phyloP scores from a whole-genome alignment of 2,888 invertebrate genomes.

The Conomelus anceps region DNA sequence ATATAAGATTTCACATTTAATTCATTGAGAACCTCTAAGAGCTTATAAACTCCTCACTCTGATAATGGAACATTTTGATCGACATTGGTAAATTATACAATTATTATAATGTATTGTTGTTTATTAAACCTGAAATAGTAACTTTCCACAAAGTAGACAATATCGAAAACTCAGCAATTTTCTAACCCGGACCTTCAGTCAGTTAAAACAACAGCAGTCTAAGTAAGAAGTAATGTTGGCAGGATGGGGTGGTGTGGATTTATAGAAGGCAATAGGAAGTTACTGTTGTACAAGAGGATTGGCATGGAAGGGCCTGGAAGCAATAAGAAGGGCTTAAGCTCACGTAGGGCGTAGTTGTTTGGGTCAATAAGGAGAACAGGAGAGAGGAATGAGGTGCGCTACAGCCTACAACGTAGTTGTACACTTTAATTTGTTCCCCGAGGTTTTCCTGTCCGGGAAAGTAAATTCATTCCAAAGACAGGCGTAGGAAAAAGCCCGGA shows the following conservation, averaged over 20 bases:
- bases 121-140: too few species aligned
- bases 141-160: too few species aligned
- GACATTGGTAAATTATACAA: too few species aligned
- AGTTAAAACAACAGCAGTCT: not conserved
- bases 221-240: too few species aligned
- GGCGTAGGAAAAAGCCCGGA: too few species aligned
- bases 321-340: not conserved
- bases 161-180: too few species aligned
- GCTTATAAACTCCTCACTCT: too few species aligned
- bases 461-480: not conserved
- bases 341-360: not conserved
- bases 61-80: too few species aligned
- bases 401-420: not conserved
- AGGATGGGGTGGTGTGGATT: not conserved
- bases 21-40: too few species aligned
- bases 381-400: not conserved
- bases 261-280: not conserved
- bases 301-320: not conserved
- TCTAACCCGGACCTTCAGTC: not conserved
- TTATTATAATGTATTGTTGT: too few species aligned
- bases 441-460: not conserved
- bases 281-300: not conserved
- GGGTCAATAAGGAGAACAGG: not conserved
- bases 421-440: not conserved
- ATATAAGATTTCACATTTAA: too few species aligned